Evolutionary conservation across 2,113 vertebrate species (phyloP), one percentile per base, ranked within the genome.

Genomic region (human): DNA sequence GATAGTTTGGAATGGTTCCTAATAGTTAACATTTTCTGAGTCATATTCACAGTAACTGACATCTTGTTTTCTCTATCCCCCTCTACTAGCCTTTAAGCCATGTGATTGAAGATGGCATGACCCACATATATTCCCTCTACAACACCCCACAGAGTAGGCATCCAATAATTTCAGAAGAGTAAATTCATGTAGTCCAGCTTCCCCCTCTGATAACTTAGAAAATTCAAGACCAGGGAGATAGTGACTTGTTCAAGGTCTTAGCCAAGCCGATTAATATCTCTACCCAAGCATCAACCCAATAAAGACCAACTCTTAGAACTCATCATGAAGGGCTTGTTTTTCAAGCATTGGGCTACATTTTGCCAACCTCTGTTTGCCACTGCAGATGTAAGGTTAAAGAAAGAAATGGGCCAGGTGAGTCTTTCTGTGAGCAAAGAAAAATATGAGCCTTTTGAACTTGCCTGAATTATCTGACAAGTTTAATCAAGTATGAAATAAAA

Each of bases 401-500:
- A 70, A 93, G 76, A 30, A 79, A 91, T 35, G n/a, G 76, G 40
- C 57, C 96, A 95, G 89, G 79, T 93, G 75, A 50, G 66, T 59
- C 38, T 83, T 79, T 38, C 93, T 59, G 20, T 35, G 72, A 92
- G 76, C 76, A 92, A 90, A 94, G 81, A 43, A 75, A 94, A 96
- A 94, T 66, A 80, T 0, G 18, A 86, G 83, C 55, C 94, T 97
- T 96, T 85, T 66, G n/a, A 98, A 98, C 94, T 96, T 97, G 89
- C 85, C 81, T 61, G 55, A 9, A 90, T 97, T 98, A 97, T 93
- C 97, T 95, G 90, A 92, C 88, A 98, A 96, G 92, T 96, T 97
- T 92, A 97, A 98, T 97, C 86, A 97, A 97, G 93, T 86, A 97
- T 20, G 20, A 97, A 93, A 98, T 98, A 98, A 98, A 98, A 98